Conservation (phyloP, 1,140 invertebrate species). For the Pogonomyrmex barbatus region DNA sequence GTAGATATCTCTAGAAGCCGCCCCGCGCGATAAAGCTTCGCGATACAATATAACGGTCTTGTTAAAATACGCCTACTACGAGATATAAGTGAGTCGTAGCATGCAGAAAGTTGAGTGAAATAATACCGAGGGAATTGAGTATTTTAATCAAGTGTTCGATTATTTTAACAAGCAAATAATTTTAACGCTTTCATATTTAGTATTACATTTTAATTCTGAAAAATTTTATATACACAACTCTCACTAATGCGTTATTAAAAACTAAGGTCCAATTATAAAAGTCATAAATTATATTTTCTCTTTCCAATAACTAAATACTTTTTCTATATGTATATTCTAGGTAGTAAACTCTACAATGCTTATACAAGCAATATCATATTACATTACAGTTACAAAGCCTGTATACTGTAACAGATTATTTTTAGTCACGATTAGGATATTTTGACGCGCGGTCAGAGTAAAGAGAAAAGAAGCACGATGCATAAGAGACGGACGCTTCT, state of each 20-base stretch:
- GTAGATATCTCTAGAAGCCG: slow-evolving; percentile 79
- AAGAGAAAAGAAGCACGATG: background rate
- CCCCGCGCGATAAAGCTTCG: slow-evolving; percentile 73
- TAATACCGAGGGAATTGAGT: slow-evolving; percentile 6
- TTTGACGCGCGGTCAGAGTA: background rate
- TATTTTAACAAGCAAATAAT: slow-evolving; percentile 25
- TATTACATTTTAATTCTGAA: background rate
- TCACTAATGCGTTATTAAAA: background rate
- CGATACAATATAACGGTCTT: slow-evolving; percentile 81
- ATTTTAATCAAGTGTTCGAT: slow-evolving; percentile 17
- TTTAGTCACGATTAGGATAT: slow-evolving; percentile 25
- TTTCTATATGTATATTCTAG: background rate
- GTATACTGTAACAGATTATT: background rate
- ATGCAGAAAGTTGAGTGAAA: slow-evolving; percentile 24
- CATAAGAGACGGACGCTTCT: slow-evolving; percentile 75
- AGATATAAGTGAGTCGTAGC: slow-evolving; percentile 76
- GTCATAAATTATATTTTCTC: background rate
- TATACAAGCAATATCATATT: background rate
- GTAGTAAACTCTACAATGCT: background rate
- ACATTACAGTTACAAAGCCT: background rate
- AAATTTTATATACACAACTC: background rate
- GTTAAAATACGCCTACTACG: slow-evolving; percentile 81
- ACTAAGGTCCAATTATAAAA: slow-evolving; percentile 1
- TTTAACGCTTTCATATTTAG: slow-evolving; percentile 3
- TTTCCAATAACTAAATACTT: background rate